phyloP scores from a whole-genome alignment of 2,797 vertebrate species.

The Acrossocheilus wenchowensis region DNA sequence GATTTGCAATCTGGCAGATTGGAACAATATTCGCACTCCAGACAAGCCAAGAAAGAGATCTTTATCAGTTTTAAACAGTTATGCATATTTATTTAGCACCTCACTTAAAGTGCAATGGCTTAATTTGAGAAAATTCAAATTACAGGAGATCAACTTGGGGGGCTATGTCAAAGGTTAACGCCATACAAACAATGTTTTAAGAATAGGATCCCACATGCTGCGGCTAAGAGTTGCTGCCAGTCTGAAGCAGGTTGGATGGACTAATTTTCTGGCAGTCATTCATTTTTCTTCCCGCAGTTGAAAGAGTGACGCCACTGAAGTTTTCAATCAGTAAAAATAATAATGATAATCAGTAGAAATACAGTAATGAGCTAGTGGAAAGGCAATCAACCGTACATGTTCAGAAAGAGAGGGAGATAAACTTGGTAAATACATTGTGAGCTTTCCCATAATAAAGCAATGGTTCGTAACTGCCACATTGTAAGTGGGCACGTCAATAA shows the following conservation, averaged over 20 bases:
- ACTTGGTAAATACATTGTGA: slow-evolving; percentile 50
- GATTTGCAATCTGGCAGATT: background rate
- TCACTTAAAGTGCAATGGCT: background rate
- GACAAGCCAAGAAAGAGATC: background rate
- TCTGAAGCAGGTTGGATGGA: background rate
- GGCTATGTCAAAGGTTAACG: background rate
- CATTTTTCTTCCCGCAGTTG: slow-evolving; percentile 5
- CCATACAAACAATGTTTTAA: slow-evolving; percentile 28
- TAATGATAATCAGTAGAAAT: background rate
- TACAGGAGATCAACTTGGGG: slow-evolving; percentile 15
- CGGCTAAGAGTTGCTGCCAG: slow-evolving; percentile 12
- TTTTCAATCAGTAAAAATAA: slow-evolving; percentile 38
- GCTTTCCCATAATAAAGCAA: slow-evolving; percentile 24
- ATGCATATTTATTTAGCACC: slow-evolving; percentile 19
- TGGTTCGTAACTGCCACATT: slow-evolving; percentile 44
- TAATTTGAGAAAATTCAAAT: background rate
- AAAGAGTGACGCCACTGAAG: slow-evolving; percentile 33
- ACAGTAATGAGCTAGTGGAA: slow-evolving; percentile 36
- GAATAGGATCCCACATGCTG: slow-evolving; percentile 2
- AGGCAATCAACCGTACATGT: slow-evolving; percentile 34
- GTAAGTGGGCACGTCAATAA: slow-evolving; percentile 26
- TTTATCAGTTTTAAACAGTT: background rate
- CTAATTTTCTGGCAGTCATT: slow-evolving; percentile 28
- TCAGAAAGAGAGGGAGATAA: slow-evolving; percentile 19
- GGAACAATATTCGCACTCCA: background rate